Percentiles rank a stretch among this genome's conserved stretches.
Conservation (phyloP, 2,888 invertebrate species). For the Ernsta delagoae region DNA sequence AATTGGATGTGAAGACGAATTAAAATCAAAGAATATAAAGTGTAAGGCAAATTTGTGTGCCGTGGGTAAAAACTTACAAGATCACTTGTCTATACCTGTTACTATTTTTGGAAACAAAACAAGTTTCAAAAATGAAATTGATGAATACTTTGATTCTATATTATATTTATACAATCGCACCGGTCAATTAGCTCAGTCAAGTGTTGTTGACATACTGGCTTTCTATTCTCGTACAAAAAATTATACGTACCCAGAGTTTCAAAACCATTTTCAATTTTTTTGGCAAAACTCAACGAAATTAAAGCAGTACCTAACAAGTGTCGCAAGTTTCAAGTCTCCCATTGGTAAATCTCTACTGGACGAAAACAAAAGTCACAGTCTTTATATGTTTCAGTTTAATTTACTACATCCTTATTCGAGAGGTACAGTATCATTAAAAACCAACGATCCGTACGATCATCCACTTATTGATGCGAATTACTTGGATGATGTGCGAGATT, state of each 20-base stretch:
- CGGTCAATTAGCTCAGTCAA: neutral
- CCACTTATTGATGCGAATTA: conserved; percentile 87
- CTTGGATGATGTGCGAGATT: conserved; percentile 81
- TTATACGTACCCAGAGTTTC: neutral
- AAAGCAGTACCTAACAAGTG: conserved; percentile 2
- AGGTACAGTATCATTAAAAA: conserved; percentile 83
- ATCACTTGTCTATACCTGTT: conserved; percentile 72
- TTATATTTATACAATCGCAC: conserved; percentile 39
- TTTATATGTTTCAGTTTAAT: conserved; percentile 62
- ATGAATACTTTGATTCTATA: conserved; percentile 56
- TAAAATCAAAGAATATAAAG: conserved; percentile 60
- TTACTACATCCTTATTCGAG: conserved; percentile 79
- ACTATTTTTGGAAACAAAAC: conserved; percentile 60
- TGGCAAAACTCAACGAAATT: no score
- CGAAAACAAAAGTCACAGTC: conserved; percentile 52
- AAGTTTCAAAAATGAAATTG: conserved; percentile 46
- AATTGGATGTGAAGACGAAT: conserved; percentile 70
- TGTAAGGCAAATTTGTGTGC: conserved; percentile 66
- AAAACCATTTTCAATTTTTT: no score
- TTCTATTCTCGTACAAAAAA: neutral
- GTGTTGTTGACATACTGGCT: neutral
- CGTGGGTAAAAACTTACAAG: conserved; percentile 83
- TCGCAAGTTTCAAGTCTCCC: conserved; percentile 43
- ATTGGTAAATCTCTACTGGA: conserved; percentile 51
- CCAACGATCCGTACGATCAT: conserved; percentile 82